phyloP scores from a whole-genome alignment of 2,797 vertebrate species.

The Sebastes iracundus region DNA sequence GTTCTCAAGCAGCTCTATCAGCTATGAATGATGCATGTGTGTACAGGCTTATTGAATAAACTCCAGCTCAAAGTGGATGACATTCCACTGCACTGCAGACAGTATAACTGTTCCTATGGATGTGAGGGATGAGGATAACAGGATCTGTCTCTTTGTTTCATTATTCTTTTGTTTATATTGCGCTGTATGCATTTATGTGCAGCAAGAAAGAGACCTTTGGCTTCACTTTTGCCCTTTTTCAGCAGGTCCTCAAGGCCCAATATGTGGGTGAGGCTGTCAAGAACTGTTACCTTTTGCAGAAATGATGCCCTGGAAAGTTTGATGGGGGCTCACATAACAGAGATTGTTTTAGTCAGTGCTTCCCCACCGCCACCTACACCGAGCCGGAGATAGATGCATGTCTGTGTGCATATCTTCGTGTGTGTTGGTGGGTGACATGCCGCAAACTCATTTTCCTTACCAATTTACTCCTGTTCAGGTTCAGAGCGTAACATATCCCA shows the following conservation, averaged over 20 bases:
- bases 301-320: constrained; percentile 64
- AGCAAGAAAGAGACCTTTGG: constrained; percentile 18
- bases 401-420: constrained; percentile 9
- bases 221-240: constrained; percentile 43
- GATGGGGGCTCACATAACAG: constrained; percentile 55
- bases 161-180: constrained; percentile 13
- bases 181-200: constrained; percentile 10
- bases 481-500: neutral
- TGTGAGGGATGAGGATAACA: neutral
- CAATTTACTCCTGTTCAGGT: neutral
- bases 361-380: constrained; percentile 14
- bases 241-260: constrained; percentile 34
- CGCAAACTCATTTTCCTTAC: constrained; percentile 5
- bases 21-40: constrained; percentile 48
- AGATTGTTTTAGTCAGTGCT: constrained; percentile 54
- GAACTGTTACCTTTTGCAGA: constrained; percentile 61
- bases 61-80: constrained; percentile 27
- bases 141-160: constrained; percentile 7
- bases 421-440: constrained; percentile 1
- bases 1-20: constrained; percentile 18
- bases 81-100: constrained; percentile 28
- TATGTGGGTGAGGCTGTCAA: constrained; percentile 64
- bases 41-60: constrained; percentile 37
- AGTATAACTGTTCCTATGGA: constrained; percentile 16
- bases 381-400: constrained; percentile 10